phyloP scores from a whole-genome alignment of 2,797 vertebrate genomes.

The Mus spretus region DNA sequence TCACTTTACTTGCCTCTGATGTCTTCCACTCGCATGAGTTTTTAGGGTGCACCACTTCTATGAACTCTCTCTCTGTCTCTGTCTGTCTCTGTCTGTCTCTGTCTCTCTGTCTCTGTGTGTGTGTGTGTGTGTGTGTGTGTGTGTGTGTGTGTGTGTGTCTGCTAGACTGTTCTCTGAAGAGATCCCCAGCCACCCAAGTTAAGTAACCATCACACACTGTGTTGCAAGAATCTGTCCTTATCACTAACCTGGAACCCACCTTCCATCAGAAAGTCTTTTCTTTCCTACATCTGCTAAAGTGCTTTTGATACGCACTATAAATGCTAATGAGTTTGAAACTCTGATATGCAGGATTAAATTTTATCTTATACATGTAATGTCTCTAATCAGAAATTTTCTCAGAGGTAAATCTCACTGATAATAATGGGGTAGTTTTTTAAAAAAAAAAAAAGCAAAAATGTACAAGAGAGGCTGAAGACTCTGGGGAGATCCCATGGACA shows the following conservation, averaged over 20 bases:
- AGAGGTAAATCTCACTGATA: background rate
- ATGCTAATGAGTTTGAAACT: slow-evolving; percentile 62
- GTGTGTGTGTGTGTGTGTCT: too few relatives aligned
- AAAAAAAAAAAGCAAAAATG: background rate
- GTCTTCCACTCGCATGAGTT: background rate
- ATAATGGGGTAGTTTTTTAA: background rate
- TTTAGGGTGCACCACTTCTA: background rate
- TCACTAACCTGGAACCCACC: slow-evolving; percentile 52
- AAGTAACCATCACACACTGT: slow-evolving; percentile 12
- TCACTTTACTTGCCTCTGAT: background rate
- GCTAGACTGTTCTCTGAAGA: background rate
- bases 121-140: too few relatives aligned
- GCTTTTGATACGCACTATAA: slow-evolving; percentile 33
- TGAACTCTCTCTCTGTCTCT: background rate
- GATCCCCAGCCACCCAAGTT: background rate
- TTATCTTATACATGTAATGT: slow-evolving; percentile 11
- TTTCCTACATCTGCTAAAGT: slow-evolving; percentile 36
- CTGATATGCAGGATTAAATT: slow-evolving; percentile 35
- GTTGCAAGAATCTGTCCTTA: background rate
- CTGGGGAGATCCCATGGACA: background rate
- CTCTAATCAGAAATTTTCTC: slow-evolving; percentile 55
- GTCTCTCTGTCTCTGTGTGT: too few relatives aligned
- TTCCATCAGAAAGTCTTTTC: slow-evolving; percentile 56
- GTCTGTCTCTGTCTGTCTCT: background rate
- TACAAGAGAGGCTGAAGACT: background rate